Evolutionary conservation across 2,888 invertebrate species (phyloP).

Genomic region (Vanessa cardui): DNA sequence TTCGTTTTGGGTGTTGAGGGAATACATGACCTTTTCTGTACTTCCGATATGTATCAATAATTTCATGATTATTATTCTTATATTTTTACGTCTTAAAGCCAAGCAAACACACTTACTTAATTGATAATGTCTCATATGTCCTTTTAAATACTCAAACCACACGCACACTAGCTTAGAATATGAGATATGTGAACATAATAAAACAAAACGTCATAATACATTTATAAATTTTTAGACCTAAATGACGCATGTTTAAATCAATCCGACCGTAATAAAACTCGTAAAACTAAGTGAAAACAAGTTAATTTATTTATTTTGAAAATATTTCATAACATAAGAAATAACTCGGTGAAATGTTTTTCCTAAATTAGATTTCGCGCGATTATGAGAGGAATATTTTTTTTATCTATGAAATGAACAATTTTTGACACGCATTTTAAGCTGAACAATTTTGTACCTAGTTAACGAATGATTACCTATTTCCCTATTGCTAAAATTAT

Average conservation of each 20-base stretch:
- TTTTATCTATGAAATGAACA: background rate
- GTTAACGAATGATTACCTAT: background rate
- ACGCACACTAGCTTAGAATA: too few relatives aligned
- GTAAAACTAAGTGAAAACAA: background rate
- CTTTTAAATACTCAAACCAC: too few relatives aligned
- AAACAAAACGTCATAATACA: background rate
- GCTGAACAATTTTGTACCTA: background rate
- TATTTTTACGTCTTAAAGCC: too few relatives aligned
- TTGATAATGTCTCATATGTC: too few relatives aligned
- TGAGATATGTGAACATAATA: background rate
- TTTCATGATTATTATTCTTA: too few relatives aligned
- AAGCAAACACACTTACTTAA: too few relatives aligned
- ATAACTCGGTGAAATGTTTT: background rate
- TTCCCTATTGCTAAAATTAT: background rate
- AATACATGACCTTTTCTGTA: too few relatives aligned
- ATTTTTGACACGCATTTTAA: conserved; percentile 6
- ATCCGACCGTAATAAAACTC: background rate
- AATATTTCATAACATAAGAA: background rate
- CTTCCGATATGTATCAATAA: too few relatives aligned
- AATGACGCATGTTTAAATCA: background rate
- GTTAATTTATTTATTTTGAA: background rate
- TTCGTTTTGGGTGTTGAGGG: too few relatives aligned
- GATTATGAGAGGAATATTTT: background rate
- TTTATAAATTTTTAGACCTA: background rate
- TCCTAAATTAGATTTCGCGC: background rate